Conservation (phyloP, 2,888 invertebrate genomes). For the Dexiosoma caninum region DNA sequence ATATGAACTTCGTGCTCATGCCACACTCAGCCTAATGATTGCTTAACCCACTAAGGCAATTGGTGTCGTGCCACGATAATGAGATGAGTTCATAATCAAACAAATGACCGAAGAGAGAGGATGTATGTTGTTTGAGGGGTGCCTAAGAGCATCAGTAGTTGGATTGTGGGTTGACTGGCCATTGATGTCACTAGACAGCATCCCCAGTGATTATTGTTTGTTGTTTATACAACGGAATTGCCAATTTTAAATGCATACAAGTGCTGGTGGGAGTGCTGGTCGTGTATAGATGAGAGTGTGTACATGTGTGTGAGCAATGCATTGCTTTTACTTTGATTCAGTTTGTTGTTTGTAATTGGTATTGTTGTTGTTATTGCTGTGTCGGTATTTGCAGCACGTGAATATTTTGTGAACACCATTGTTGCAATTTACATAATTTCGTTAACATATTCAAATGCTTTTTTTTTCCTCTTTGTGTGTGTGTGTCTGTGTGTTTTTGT, state of each 20-base stretch:
- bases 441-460: conserved; percentile 11
- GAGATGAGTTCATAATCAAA: conserved; percentile 19
- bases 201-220: conserved; percentile 53
- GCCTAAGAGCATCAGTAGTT: not conserved
- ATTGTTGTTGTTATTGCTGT: not conserved
- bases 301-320: not conserved
- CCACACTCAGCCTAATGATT: conserved; percentile 15
- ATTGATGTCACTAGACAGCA: conserved; percentile 45
- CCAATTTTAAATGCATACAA: not conserved
- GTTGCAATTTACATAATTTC: conserved; percentile 50
- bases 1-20: not conserved
- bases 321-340: conserved; percentile 13
- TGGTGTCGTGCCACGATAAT: conserved; percentile 24
- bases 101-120: not conserved
- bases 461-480: no score
- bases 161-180: conserved; percentile 1
- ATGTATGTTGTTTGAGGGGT: no score
- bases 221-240: conserved; percentile 31
- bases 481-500: not conserved
- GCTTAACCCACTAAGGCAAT: conserved; percentile 45
- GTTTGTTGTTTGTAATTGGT: not conserved
- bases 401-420: conserved; percentile 15
- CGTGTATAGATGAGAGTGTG: not conserved
- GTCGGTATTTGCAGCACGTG: conserved; percentile 9
- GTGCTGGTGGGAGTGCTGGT: no score